A percentile compares a stretch with the other conserved stretches of the same genome.
These are phyloP conservation scores for Leptopilina drosophilae DNA, from an alignment of 2,888 invertebrate species.

Conservation along the genomic window DNA sequence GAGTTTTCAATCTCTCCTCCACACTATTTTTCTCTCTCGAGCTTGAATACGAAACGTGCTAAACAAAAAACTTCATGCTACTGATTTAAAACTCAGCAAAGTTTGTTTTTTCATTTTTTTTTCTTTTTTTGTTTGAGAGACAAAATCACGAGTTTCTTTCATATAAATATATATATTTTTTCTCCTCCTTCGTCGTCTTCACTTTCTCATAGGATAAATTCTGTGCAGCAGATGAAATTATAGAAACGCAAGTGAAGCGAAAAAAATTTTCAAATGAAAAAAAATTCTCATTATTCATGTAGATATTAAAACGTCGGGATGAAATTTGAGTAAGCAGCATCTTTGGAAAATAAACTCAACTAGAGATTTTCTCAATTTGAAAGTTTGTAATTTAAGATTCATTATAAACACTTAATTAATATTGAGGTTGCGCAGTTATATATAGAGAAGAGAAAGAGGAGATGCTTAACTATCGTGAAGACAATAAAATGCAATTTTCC, in stretches of 20 bases:
- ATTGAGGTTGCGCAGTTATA: neutral
- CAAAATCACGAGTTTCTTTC: neutral
- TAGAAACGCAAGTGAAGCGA: neutral
- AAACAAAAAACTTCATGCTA: slow-evolving; percentile 25
- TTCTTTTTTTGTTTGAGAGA: no score
- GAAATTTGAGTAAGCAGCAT: neutral
- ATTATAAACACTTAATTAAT: slow-evolving; percentile 3
- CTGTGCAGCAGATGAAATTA: neutral
- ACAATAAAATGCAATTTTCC: neutral
- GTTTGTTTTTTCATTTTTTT: neutral
- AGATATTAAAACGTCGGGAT: neutral
- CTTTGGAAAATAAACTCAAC: neutral
- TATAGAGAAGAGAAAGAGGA: no score
- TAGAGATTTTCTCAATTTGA: neutral
- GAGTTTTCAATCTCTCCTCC: slow-evolving; percentile 32
- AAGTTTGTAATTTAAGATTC: slow-evolving; percentile 11
- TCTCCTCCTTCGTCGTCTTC: no score
- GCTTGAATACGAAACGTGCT: slow-evolving; percentile 39
- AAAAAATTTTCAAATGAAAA: neutral
- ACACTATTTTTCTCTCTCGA: slow-evolving; percentile 26
- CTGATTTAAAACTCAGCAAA: slow-evolving; percentile 21
- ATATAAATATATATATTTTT: neutral
- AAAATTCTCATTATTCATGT: neutral
- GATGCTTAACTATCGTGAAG: neutral
- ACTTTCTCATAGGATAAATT: neutral